These are phyloP conservation scores for human (Homo sapiens) DNA, from an alignment of 2,113 vertebrate genomes.

Conservation along the genomic window GRCh38 chr4:53510001-53510500, in stretches of 20 bases:
- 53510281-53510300: not conserved
- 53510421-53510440: not conserved
- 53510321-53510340: not conserved
- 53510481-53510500: not conserved
- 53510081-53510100: not conserved
- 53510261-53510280: not conserved
- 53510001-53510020: not conserved
- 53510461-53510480: not conserved
- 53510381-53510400: not conserved
- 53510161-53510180: not conserved
- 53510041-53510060: not conserved
- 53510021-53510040: not conserved
- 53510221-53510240: not conserved
- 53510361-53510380: not conserved
- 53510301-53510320: not conserved
- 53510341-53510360: not conserved
- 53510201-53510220: conserved; percentile 13
- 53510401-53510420: not conserved
- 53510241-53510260: not conserved
- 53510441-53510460: not conserved
- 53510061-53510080: conserved; percentile 18
- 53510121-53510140: not conserved
- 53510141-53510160: not conserved
- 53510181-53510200: not conserved
- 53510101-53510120: not conserved